Base-by-base conservation (phyloP, 2,113 vertebrate genomes). In the Brachyistius frenatus region DNA sequence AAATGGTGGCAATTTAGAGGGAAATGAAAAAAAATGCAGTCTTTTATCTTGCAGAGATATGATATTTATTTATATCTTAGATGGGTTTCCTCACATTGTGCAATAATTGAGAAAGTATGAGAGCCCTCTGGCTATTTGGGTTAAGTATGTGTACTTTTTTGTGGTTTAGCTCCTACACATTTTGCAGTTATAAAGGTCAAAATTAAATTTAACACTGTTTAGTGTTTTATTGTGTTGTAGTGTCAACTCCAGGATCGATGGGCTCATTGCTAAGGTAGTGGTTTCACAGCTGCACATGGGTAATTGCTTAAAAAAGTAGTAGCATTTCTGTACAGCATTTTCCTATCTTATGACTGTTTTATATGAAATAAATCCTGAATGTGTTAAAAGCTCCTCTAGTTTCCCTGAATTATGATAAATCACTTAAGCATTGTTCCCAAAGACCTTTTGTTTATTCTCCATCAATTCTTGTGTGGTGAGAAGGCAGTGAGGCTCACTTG, bases 141-240 rank as follows among this genome's bases (percentile, higher is more conserved):
- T 94, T 94, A 89, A 93, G 86, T 92, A 88, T 90, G 81, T 93
- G 87, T 87, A 89, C 89, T 92, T 94, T 85, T 89, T 88, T 92
- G 81, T 87, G 86, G 84, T 81, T 93, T 90, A 88, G 86, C 84
- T 74, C 77, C 80, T 78, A 68, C 70, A 75, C 79, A 81, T 87
- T 88, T 70, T 79, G 82, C 90, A 92, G 92, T 94, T 90, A 93
- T 92, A 91, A 92, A 94, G 94, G 95, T 94, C 93, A 94, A 93
- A 93, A 94, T 95, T 93, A 90, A 93, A 94, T 95, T 94, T 93
- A 93, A 91, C 90, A 91, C 76, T 81, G 88, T 83, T 93, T 89
- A 89, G 88, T 73, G 86, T 92, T 92, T 94, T 92, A 92, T 94
- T 94, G 92, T 91, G 82, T 88, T 86, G 76, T 63, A 80, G 85